A percentile compares a stretch with the other conserved stretches of the same genome.
These are phyloP conservation scores for Tragelaphus imberbis DNA, from an alignment of 2,113 vertebrate genomes.

Conservation along the genomic window DNA sequence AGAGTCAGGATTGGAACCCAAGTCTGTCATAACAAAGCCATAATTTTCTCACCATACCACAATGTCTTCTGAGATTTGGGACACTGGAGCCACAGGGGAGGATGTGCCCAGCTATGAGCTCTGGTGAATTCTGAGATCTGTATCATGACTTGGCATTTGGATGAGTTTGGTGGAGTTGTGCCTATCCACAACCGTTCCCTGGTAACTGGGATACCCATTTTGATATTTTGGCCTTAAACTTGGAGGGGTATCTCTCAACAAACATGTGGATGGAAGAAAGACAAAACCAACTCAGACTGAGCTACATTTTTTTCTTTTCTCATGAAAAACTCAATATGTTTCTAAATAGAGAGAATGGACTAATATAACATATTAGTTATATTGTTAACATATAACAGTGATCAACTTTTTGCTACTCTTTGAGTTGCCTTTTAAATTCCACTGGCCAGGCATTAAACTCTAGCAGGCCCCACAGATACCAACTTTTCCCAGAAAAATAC, in stretches of 20 bases:
- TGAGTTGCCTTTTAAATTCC: not conserved
- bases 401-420: not conserved
- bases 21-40: not conserved
- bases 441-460: not conserved
- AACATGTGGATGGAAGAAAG: not conserved
- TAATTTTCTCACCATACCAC: not conserved
- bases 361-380: not conserved
- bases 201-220: not conserved
- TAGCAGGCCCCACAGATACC: not conserved
- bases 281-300: not conserved
- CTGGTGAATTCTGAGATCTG: not conserved
- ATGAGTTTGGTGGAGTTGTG: not conserved
- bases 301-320: not conserved
- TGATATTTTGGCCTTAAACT: conserved; percentile 1
- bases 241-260: not conserved
- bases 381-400: not conserved
- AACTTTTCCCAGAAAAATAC: not conserved
- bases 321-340: not conserved
- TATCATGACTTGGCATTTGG: not conserved
- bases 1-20: conserved; percentile 3
- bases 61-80: not conserved
- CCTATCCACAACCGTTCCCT: not conserved
- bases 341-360: not conserved
- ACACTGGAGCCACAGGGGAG: not conserved
- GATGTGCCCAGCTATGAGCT: not conserved